Evolutionary conservation across 2,888 invertebrate genomes (phyloP), one percentile per base, ranked within the genome.

Genomic region (Andricus curvator): DNA sequence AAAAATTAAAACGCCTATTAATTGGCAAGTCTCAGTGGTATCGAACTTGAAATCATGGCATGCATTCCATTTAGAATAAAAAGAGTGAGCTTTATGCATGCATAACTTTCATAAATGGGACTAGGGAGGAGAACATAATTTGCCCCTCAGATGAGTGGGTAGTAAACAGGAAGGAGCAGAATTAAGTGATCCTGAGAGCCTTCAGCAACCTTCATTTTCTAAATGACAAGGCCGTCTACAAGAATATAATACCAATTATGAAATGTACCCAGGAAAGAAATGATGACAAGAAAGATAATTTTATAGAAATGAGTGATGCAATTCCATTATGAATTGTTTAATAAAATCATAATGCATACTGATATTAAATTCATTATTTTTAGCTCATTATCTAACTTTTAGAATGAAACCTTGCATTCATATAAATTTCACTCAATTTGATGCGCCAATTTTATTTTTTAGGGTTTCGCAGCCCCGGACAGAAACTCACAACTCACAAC

Each of bases 191-290:
- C 68, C 68, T 44, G 13, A 48, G 41, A 44, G 25, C 44, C 44
- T 68, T 48, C 48, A 25, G 22, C 44, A 68, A 68, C 68, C 44
- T 68, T 68, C 44, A 44, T 41, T 48, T 48, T 44, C 15, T 25
- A 67, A 48, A 44, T 68, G 22, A 68, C 67, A 68, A 68, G 68
- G 68, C 15, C 25, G 25, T 68, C 15, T 17, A 25, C 3, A 15
- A 68, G 44, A 29, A 74, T 25, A 25, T 68, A n/a, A n/a, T n/a
- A 56, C 17, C n/a, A 56, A n/a, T 9, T n/a, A 56, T n/a, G n/a
- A 56, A 56, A n/a, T 11, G 56, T 15, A 44, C 44, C 15, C 44
- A 15, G 44, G n/a, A 56, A n/a, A 56, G 9, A 56, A 56, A 9
- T 9, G 56, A 56, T n/a, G 11, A 56, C n/a, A 11, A 56, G 11